A percentile compares a stretch with the other conserved stretches of the same genome.
phyloP scores from a whole-genome alignment of 53 echinoderm and acorn worm species.

The Crossaster papposus region DNA sequence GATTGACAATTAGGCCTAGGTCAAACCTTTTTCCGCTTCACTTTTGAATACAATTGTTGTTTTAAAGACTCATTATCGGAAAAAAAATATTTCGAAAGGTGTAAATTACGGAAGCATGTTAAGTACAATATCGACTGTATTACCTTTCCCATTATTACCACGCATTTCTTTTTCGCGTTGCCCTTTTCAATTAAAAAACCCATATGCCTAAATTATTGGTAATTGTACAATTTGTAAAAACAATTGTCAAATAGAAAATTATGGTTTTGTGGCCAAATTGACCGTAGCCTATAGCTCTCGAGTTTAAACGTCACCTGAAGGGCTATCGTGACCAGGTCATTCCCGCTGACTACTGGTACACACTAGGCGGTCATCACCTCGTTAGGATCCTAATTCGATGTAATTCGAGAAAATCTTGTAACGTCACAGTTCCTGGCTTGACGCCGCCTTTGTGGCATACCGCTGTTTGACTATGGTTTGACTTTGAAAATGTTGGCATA shows the following conservation, averaged over 20 bases:
- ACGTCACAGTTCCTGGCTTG: conserved; percentile 1
- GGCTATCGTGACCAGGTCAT: not conserved
- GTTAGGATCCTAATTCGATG: not conserved
- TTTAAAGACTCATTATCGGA: too few relatives aligned
- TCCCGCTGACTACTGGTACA: not conserved
- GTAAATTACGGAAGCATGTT: too few relatives aligned
- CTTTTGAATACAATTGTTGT: too few relatives aligned
- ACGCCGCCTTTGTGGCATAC: not conserved
- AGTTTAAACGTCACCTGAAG: not conserved
- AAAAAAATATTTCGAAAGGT: too few relatives aligned
- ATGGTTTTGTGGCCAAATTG: not conserved
- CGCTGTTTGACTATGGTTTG: too few relatives aligned
- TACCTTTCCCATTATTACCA: too few relatives aligned
- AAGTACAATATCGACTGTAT: too few relatives aligned
- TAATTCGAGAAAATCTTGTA: conserved; percentile 2
- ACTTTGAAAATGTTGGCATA: not conserved
- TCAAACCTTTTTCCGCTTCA: too few relatives aligned
- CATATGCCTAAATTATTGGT: too few relatives aligned
- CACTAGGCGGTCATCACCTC: not conserved
- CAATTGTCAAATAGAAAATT: not conserved
- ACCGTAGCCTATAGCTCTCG: not conserved
- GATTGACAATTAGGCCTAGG: too few relatives aligned
- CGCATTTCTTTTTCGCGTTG: too few relatives aligned
- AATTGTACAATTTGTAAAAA: not conserved
- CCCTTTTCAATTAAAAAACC: too few relatives aligned